Evolutionary conservation across 2,797 vertebrate genomes (phyloP), one percentile per base, ranked within the genome.

Genomic region (Lepilemur ruficaudatus): DNA sequence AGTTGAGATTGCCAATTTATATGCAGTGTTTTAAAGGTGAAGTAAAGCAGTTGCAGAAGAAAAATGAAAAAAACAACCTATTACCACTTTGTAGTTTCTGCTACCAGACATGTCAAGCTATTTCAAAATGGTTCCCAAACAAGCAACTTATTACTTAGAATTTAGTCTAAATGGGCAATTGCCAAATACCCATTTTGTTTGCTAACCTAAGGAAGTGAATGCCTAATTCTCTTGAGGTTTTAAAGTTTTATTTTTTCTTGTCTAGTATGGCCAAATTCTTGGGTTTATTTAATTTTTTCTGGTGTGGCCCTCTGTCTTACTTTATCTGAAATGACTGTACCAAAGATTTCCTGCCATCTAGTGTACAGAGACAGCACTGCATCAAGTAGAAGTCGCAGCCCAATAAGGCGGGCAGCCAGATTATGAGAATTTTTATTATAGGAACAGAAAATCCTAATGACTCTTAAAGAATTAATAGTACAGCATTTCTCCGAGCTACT

Each of bases 11-110:
- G 38, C 20, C 46, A 55, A 38, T 65, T 63, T 79, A 72, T n/a
- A 52, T 88, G 59, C 28, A 80, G 15, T 79, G 7, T 85, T 91
- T 87, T 75, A 65, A 79, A 41, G 52, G 46, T 43, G 28, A 93
- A 83, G 10, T 57, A 86, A 94, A 72, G 13, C 32, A 79, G 30
- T 15, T 90, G 7, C 43, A 48, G 41, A 25, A 43, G 52, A 78
- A 92, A 93, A 88, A 76, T 43, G 13, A 59, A 48, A 9, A 9
- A 75, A 50, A 13, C 10, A 11, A 18, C 30, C 11, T 38, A 59
- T 15, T 38, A 63, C 4, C 5, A 15, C 52, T 38, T 4, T 1
- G 17, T 2, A 41, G 22, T 38, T 79, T 38, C 41, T 67, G 15
- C 38, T 59, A 72, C 73, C 61, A 93, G 15, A 20, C 15, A 70